These are phyloP conservation scores for Orestias chungarensis DNA, from an alignment of 2,797 vertebrate genomes.

Conservation along the genomic window DNA sequence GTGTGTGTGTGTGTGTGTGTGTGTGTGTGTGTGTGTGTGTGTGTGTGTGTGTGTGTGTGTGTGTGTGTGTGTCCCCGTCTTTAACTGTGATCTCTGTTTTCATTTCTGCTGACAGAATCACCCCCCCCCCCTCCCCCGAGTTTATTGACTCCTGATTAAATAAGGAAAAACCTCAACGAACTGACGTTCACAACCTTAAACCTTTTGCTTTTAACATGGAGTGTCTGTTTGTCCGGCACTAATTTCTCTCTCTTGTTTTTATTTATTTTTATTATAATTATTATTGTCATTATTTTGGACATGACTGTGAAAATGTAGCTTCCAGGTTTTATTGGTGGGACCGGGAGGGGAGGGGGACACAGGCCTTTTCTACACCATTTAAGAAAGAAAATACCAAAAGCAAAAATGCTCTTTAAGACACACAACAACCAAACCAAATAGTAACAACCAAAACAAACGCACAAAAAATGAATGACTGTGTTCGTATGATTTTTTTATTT, in stretches of 20 bases:
- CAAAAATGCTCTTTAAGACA: too few species aligned
- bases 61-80: slow-evolving; percentile 69
- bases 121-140: slow-evolving; percentile 40
- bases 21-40: slow-evolving; percentile 70
- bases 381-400: slow-evolving; percentile 35
- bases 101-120: slow-evolving; percentile 60
- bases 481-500: slow-evolving; percentile 3
- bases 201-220: slow-evolving; percentile 70
- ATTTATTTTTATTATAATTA: slow-evolving; percentile 26
- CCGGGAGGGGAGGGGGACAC: too few species aligned
- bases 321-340: slow-evolving; percentile 35
- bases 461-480: slow-evolving; percentile 66
- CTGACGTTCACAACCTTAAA: slow-evolving; percentile 76
- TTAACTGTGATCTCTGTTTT: slow-evolving; percentile 69
- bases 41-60: slow-evolving; percentile 69
- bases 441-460: slow-evolving; percentile 77
- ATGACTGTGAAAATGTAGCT: slow-evolving; percentile 84
- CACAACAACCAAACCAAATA: slow-evolving; percentile 77
- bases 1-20: slow-evolving; percentile 70
- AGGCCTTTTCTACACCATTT: slow-evolving; percentile 45
- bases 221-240: slow-evolving; percentile 31
- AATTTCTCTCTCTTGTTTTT: slow-evolving; percentile 71
- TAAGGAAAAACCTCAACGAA: slow-evolving; percentile 80
- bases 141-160: slow-evolving; percentile 70
- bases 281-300: too few species aligned